Conservation (phyloP, 2,113 vertebrate genomes). For the Tyrannus savana region DNA sequence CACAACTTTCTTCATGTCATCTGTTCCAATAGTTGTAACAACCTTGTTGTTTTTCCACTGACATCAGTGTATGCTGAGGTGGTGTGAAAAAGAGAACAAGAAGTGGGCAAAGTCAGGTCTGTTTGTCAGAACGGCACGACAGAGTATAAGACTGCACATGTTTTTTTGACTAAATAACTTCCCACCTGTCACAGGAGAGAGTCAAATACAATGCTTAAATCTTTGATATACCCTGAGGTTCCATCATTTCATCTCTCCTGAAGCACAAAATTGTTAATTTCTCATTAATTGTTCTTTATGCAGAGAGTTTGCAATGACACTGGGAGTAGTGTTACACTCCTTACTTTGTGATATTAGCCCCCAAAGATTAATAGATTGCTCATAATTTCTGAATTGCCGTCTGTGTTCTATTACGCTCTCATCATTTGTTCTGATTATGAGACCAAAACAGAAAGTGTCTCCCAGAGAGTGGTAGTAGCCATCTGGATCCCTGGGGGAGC, state of each 20-base stretch:
- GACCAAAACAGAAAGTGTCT: slow-evolving; percentile 42
- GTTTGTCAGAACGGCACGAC: background rate
- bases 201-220: slow-evolving; percentile 31
- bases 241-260: slow-evolving; percentile 62
- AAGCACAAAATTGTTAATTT: slow-evolving; percentile 73
- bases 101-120: background rate
- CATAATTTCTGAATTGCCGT: slow-evolving; percentile 45
- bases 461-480: background rate
- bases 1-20: background rate
- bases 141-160: background rate
- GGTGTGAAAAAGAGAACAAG: background rate
- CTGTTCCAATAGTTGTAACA: background rate
- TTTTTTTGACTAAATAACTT: slow-evolving; percentile 10
- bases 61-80: background rate
- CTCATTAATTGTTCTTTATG: slow-evolving; percentile 73
- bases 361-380: slow-evolving; percentile 74
- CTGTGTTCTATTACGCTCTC: slow-evolving; percentile 35
- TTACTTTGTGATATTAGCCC: slow-evolving; percentile 74
- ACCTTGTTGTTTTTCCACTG: background rate
- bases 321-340: slow-evolving; percentile 66
- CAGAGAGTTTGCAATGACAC: slow-evolving; percentile 72
- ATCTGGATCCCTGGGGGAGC: background rate
- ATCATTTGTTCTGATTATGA: slow-evolving; percentile 52
- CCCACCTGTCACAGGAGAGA: slow-evolving; percentile 44
- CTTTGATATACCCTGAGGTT: slow-evolving; percentile 47